Base-by-base conservation (phyloP, 2,797 vertebrate species). In the Acestrorhynchus altus region DNA sequence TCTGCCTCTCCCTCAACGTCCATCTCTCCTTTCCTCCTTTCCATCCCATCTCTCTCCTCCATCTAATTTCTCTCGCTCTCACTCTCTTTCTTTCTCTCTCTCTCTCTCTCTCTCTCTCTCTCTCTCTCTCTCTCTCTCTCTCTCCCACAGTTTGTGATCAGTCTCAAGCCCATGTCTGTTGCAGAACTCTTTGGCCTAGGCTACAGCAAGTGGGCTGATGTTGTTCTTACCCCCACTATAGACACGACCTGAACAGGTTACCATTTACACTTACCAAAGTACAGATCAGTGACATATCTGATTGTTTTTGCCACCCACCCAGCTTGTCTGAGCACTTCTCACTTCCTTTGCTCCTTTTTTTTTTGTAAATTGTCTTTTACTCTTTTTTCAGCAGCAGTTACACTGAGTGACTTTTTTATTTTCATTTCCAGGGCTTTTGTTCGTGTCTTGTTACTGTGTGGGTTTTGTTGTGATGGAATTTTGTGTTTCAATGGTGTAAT, bases 401-500 rank as follows among this genome's bases (percentile, higher is more conserved):
- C 52, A 57, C 26, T 5, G 31, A 13, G 46, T 40, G 44, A 28
- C 64, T 64, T 46, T 56, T 65, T 13, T 9, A 46, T 22, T 39
- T 65, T 76, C 22, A 66, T 26, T 54, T 71, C 74, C 28, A 15
- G 6, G 13, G 66, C 12, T 22, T 78, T 47, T 49, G 65, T 61
- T 42, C 71, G 39, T 61, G 57, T 77, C 44, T 67, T 64, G 57
- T 82, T 68, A 51, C 15, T 46, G 52, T 70, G 31, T 63, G 70
- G 72, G 72, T 52, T 31, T 69, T 35, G 70, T 49, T 79, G 56
- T 67, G 51, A 15, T 69, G 57, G 78, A 56, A 63, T 78, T 35
- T 75, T 76, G 60, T 77, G 61, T 80, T 56, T 71, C 49, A 79
- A 74, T 31, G 51, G 71, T 81, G 70, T 68, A 68, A 77, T 82